These are phyloP conservation scores for Drosophila erecta DNA, from an alignment of 1,140 invertebrate species.

Conservation along the genomic window DNA sequence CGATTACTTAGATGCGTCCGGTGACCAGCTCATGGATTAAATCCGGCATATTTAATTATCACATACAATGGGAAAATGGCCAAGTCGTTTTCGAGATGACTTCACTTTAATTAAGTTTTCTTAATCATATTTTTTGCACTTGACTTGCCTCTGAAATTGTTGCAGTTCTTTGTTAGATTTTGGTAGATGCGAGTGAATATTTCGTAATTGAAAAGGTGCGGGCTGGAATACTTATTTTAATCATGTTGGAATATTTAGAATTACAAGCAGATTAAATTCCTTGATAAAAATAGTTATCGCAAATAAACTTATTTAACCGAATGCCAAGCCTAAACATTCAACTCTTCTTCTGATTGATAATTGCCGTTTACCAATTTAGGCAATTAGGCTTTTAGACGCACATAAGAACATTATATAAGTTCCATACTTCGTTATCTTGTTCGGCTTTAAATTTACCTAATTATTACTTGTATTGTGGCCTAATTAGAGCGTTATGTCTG, in stretches of 20 bases:
- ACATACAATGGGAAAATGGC: constrained; percentile 18
- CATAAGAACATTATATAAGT: neutral
- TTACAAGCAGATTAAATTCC: neutral
- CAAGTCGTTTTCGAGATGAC: constrained; percentile 33
- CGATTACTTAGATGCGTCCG: constrained; percentile 24
- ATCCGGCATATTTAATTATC: constrained; percentile 42
- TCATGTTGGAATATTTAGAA: neutral
- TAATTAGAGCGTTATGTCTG: constrained; percentile 71
- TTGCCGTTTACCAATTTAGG: neutral
- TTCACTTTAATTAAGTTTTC: constrained; percentile 22
- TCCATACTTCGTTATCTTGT: neutral
- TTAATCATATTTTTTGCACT: constrained; percentile 28
- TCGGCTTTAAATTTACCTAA: constrained; percentile 44
- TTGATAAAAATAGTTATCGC: no score
- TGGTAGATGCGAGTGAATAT: neutral
- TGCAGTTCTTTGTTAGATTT: neutral
- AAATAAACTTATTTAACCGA: no score
- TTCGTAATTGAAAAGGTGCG: neutral
- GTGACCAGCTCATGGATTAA: constrained; percentile 15
- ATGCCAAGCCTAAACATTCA: no score
- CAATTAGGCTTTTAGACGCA: no score
- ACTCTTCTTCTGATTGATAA: no score
- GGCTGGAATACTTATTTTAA: neutral
- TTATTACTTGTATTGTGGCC: constrained; percentile 53
- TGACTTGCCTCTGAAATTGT: neutral